Evolutionary conservation across 2,797 vertebrate genomes (phyloP).

Genomic region (Leptodactylus fallax): DNA sequence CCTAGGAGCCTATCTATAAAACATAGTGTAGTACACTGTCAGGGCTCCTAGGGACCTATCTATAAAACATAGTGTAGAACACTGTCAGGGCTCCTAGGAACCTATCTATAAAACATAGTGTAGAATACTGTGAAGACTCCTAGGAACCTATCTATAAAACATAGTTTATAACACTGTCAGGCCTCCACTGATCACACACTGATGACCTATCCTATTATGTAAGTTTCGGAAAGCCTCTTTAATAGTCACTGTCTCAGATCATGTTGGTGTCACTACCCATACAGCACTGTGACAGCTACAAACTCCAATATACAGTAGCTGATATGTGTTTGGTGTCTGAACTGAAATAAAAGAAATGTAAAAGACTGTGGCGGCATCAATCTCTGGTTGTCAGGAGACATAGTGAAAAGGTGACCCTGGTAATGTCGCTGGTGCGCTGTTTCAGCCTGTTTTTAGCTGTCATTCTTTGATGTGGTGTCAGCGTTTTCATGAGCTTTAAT

Average conservation of each 20-base stretch:
- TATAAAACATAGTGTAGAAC: no score
- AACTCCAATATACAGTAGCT: background rate
- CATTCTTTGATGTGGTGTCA: slow-evolving; percentile 47
- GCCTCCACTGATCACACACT: no score
- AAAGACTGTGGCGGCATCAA: slow-evolving; percentile 21
- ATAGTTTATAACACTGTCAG: no score
- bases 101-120: no score
- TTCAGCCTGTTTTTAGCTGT: slow-evolving; percentile 49
- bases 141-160: no score
- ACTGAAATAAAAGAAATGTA: slow-evolving; percentile 19
- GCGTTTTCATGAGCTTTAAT: slow-evolving; percentile 31
- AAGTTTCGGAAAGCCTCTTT: no score
- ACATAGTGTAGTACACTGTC: no score
- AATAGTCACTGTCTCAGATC: background rate
- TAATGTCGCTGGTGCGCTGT: slow-evolving; percentile 33
- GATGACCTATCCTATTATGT: no score
- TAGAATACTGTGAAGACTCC: no score
- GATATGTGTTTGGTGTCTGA: background rate
- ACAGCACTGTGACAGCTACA: background rate
- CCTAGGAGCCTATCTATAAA: no score
- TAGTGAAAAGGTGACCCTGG: slow-evolving; percentile 53
- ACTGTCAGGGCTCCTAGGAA: no score
- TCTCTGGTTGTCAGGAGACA: slow-evolving; percentile 34
- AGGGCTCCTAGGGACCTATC: no score
- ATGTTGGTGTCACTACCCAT: background rate